Base-by-base conservation (phyloP, 92 coral and sea anemone species). In the Meandrina meandrites region DNA sequence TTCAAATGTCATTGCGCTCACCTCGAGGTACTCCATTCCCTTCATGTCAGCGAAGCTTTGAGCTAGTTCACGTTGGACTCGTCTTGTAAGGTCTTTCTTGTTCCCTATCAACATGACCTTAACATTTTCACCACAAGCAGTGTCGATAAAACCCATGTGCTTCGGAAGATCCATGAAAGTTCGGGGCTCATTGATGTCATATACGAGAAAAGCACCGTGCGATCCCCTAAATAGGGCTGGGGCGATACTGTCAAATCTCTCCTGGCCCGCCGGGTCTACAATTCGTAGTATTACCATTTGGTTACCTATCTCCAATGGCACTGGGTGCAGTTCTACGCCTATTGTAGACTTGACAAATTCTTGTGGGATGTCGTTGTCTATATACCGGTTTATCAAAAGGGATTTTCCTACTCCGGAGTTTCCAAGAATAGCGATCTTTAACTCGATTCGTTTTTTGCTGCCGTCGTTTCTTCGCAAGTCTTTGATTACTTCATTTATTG, bases 201-300 rank as follows among this genome's bases (percentile, higher is more conserved):
- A 91, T 31, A 91, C 91, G 42, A 91, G 83, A 35, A 91, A 88
- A 19, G 86, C 93, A 18, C 91, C 93, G 67, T 91, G 91, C 14
- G 91, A 86, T 5, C 91, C 93, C 54, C 93, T 87, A 37, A 91
- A 76, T 30, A 83, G 79, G 32, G 75, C 75, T 7, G 93, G 91
- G 66, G 93, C 91, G 32, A 91, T 75, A 71, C 93, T 88, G 57
- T 88, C 79, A 40, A 84, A 91, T 32, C 93, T 79, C 72, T 91
- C 93, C 40, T 83, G 88, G 3, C 93, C 93, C 27, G 86, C 93
- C 0, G 93, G 89, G 76, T 91, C 93, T 24, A 83, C 76, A 10
- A 91, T 22, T 30, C 86, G 68, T 27, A 91, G 93, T 18, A 79
- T 84, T 6, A 91, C 88, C 67, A 88, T 53, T 22, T 86, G 83